Conservation (phyloP, 2,888 invertebrate species). For the Leptinotarsa tumamoca region DNA sequence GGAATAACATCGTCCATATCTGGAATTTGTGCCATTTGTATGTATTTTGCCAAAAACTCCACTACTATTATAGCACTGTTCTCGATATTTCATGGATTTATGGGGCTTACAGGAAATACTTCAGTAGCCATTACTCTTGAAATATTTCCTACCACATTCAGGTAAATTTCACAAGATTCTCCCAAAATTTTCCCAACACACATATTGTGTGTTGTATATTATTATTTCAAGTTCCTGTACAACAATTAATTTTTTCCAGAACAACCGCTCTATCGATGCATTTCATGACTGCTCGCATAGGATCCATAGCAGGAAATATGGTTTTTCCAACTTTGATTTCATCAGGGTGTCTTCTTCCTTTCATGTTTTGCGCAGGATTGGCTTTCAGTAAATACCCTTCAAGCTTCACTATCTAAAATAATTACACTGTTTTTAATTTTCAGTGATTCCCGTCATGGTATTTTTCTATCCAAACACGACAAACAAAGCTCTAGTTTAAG, state of each 20-base stretch:
- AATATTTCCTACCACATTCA: conserved; percentile 19
- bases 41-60: neutral
- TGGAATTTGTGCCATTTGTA: neutral
- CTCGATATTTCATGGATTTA: neutral
- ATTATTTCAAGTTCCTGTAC: too few relatives aligned
- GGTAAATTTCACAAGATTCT: neutral
- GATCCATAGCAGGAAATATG: conserved; percentile 77
- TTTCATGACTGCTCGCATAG: conserved; percentile 77
- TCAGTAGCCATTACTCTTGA: conserved; percentile 9
- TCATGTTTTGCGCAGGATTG: conserved; percentile 21
- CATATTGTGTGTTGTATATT: too few relatives aligned
- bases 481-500: conserved; percentile 23
- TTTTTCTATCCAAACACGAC: conserved; percentile 30
- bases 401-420: neutral
- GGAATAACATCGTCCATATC: neutral
- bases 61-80: neutral
- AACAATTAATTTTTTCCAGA: conserved; percentile 61
- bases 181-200: too few relatives aligned
- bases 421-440: conserved; percentile 23
- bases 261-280: conserved; percentile 78
- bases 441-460: conserved; percentile 21
- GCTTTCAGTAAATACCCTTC: conserved; percentile 11
- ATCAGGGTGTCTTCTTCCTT: conserved; percentile 32
- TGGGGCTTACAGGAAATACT: neutral
- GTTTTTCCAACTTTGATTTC: conserved; percentile 53